Percentiles rank a stretch among this genome's conserved stretches.
phyloP scores from a whole-genome alignment of 2,113 vertebrate species.

The Jaculus jaculus region DNA sequence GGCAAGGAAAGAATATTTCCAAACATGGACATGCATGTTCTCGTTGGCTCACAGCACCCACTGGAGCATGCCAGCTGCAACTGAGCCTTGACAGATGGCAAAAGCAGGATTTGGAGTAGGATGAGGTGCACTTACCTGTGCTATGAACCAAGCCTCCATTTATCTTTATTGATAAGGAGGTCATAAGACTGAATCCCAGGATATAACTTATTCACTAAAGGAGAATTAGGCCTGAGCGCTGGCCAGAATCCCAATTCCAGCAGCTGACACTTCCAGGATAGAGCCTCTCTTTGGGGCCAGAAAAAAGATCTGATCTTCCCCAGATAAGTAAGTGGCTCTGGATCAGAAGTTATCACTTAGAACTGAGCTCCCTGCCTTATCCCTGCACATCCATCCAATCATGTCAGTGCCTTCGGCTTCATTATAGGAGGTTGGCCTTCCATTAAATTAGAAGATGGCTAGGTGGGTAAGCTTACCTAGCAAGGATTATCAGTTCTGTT shows the following conservation, averaged over 20 bases:
- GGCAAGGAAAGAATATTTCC: not conserved
- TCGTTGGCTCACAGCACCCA: not conserved
- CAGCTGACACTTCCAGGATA: not conserved
- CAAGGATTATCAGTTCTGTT: constrained; percentile 27
- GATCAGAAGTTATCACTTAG: not conserved
- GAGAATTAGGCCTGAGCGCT: not conserved
- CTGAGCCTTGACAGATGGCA: not conserved
- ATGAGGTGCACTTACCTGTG: not conserved
- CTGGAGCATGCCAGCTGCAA: not conserved
- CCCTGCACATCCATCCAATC: not conserved
- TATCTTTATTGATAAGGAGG: not conserved
- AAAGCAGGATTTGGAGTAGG: not conserved
- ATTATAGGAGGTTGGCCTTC: not conserved
- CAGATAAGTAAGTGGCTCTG: not conserved
- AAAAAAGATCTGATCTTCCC: not conserved
- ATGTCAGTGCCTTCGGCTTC: not conserved
- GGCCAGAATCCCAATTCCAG: not conserved
- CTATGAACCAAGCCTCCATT: not conserved
- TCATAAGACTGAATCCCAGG: not conserved
- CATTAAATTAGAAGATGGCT: not conserved
- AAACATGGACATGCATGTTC: not conserved
- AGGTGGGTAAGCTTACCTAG: not conserved
- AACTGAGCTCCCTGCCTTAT: not conserved
- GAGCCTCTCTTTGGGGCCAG: not conserved
- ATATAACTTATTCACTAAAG: not conserved